Conservation (phyloP, 2,113 vertebrate species). For the Coregonus clupeaformis region DNA sequence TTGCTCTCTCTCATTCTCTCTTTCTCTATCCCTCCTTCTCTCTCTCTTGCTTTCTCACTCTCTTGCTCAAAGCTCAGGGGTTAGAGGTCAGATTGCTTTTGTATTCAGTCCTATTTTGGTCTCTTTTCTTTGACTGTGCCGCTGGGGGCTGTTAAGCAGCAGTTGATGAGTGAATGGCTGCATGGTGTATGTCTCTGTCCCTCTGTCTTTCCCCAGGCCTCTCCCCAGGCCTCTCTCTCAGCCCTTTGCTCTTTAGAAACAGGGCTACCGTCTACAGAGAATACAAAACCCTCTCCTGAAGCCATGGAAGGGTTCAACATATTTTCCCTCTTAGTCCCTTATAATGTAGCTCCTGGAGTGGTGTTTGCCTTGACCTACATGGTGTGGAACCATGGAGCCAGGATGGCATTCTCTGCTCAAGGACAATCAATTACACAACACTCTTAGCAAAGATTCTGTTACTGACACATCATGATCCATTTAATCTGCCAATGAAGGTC, state of each 20-base stretch:
- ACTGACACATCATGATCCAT: no score
- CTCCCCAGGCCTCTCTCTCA: background rate
- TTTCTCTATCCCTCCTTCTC: conserved; percentile 6
- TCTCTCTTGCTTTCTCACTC: conserved; percentile 2
- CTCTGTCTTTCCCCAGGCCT: background rate
- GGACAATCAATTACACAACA: background rate
- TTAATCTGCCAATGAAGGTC: no score
- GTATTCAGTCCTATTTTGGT: conserved; percentile 5
- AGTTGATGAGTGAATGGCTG: conserved; percentile 4
- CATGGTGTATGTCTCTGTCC: no score
- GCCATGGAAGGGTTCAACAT: background rate
- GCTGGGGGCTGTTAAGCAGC: background rate
- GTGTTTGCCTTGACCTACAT: background rate
- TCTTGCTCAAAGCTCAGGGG: background rate
- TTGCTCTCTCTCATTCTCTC: no score
- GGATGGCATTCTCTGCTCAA: background rate
- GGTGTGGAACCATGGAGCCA: background rate
- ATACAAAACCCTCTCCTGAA: background rate
- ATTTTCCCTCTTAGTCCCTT: background rate
- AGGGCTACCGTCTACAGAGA: background rate
- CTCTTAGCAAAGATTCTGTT: no score
- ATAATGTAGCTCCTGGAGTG: background rate
- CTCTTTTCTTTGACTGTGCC: background rate
- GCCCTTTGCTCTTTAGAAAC: conserved; percentile 9
- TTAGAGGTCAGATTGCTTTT: conserved; percentile 5